phyloP scores from a whole-genome alignment of 2,888 invertebrate genomes.

The Aquatica leii region DNA sequence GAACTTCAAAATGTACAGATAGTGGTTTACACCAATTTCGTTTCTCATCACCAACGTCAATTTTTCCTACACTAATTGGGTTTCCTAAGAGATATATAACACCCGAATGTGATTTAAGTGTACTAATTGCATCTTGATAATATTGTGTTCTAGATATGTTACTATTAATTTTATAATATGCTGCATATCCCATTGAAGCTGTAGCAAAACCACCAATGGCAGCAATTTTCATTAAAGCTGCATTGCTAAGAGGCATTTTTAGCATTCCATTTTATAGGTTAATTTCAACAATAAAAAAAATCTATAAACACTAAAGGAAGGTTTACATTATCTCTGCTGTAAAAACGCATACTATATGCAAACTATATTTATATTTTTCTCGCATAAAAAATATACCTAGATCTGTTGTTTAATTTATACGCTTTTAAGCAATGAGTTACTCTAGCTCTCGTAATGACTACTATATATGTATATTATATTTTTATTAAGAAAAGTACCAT shows the following conservation, averaged over 20 bases:
- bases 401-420: too few species aligned
- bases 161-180: constrained; percentile 65
- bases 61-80: constrained; percentile 72
- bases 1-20: constrained; percentile 69
- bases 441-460: too few species aligned
- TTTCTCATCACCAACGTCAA: constrained; percentile 67
- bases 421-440: too few species aligned
- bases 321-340: too few species aligned
- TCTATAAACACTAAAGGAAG: too few species aligned
- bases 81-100: constrained; percentile 74
- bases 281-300: too few species aligned
- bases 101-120: constrained; percentile 66
- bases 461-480: too few species aligned
- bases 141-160: constrained; percentile 67
- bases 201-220: constrained; percentile 70
- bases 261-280: too few species aligned
- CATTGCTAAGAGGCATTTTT: constrained; percentile 52
- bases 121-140: constrained; percentile 71
- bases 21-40: constrained; percentile 65
- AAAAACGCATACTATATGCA: too few species aligned
- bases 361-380: too few species aligned
- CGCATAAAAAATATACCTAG: too few species aligned
- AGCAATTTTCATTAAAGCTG: constrained; percentile 69
- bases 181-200: constrained; percentile 63
- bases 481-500: too few species aligned